These are phyloP conservation scores for Xylocampa areola DNA, from an alignment of 2,888 invertebrate species.

Conservation along the genomic window DNA sequence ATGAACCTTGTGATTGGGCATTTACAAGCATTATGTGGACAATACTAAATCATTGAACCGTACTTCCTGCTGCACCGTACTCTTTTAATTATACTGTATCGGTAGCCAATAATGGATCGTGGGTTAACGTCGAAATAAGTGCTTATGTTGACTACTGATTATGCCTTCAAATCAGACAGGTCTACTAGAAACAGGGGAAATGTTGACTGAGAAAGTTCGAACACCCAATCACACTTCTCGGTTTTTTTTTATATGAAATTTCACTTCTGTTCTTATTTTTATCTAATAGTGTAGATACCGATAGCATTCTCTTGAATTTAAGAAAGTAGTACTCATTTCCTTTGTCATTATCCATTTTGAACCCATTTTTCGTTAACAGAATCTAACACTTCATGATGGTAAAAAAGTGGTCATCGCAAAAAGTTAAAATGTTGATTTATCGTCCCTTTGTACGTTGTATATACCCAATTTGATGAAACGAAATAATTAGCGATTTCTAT, in stretches of 20 bases:
- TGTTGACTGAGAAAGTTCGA: conserved; percentile 14
- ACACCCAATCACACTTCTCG: conserved; percentile 1
- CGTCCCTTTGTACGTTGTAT: conserved; percentile 38
- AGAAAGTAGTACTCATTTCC: too few species aligned
- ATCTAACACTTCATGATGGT: neutral
- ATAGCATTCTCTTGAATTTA: neutral
- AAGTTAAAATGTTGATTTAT: conserved; percentile 10
- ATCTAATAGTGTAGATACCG: neutral
- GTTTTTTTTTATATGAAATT: conserved; percentile 2
- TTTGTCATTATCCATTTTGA: too few species aligned
- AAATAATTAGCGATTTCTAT: conserved; percentile 56
- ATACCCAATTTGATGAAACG: conserved; percentile 54
- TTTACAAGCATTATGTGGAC: conserved; percentile 68
- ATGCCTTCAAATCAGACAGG: neutral
- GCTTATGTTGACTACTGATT: neutral
- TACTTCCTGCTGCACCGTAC: conserved; percentile 65
- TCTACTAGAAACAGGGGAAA: too few species aligned
- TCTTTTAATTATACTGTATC: conserved; percentile 60
- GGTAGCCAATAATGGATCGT: conserved; percentile 57
- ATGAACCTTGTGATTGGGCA: conserved; percentile 61
- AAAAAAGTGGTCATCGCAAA: conserved; percentile 17
- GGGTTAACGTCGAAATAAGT: conserved; percentile 14
- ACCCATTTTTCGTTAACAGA: neutral
- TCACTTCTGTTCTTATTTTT: neutral
- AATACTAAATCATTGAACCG: conserved; percentile 66